These are phyloP conservation scores for Hydraecia micacea DNA, from an alignment of 2,888 invertebrate species.

Conservation along the genomic window DNA sequence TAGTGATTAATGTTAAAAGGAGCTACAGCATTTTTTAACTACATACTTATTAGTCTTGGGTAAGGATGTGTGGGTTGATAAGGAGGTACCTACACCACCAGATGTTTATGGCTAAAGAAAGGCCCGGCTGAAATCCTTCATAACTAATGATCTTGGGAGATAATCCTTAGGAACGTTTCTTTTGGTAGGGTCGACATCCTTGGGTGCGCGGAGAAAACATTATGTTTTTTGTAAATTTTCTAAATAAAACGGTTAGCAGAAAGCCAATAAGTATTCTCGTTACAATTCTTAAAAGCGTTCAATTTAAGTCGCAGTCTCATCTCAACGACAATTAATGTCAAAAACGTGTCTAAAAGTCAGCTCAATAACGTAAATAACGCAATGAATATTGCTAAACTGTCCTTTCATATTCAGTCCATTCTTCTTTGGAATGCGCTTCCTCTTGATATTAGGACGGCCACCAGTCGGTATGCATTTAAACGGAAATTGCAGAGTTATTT, in stretches of 20 bases:
- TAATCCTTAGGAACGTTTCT: constrained; percentile 42
- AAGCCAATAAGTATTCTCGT: background rate
- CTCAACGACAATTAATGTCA: background rate
- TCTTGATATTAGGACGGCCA: too few relatives aligned
- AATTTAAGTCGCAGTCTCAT: background rate
- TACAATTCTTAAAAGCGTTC: background rate
- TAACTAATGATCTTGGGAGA: constrained; percentile 47
- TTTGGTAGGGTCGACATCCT: constrained; percentile 3
- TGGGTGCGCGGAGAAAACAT: background rate
- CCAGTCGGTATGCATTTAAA: too few relatives aligned
- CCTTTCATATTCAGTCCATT: too few relatives aligned
- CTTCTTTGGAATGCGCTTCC: too few relatives aligned
- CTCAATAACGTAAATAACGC: too few relatives aligned
- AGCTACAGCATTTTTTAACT: background rate
- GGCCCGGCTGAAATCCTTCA: constrained; percentile 33
- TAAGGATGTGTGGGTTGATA: background rate
- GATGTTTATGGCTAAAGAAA: constrained; percentile 21
- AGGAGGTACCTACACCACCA: background rate
- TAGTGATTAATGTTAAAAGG: constrained; percentile 45
- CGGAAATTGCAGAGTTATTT: too few relatives aligned
- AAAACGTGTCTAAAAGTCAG: background rate
- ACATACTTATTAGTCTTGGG: background rate
- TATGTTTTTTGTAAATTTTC: background rate
- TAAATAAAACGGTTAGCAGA: too few relatives aligned
- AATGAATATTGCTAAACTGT: too few relatives aligned